Evolutionary conservation across 2,797 vertebrate species (phyloP).

Genomic region (Todus mexicanus): DNA sequence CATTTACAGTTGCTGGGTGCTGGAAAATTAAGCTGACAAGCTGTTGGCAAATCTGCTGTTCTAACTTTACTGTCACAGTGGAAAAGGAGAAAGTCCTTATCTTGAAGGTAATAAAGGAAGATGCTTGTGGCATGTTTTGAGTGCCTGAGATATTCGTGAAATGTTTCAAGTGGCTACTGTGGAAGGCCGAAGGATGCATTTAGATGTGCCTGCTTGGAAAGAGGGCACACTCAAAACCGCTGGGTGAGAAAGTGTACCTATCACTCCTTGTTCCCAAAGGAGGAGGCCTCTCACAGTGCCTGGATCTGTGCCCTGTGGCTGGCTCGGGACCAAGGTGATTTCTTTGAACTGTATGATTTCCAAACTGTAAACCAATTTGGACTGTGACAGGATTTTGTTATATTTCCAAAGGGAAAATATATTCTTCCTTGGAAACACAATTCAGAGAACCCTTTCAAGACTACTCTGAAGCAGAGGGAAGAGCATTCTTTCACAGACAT

Average conservation of each 20-base stretch:
- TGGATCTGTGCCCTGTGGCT: background rate
- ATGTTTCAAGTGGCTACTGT: background rate
- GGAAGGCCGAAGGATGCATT: background rate
- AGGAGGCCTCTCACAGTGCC: background rate
- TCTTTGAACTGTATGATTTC: background rate
- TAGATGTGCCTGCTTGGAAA: background rate
- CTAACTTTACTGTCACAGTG: background rate
- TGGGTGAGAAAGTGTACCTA: background rate
- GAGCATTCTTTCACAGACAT: background rate
- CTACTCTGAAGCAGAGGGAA: background rate
- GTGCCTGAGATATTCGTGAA: background rate
- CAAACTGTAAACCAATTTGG: background rate
- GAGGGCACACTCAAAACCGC: background rate
- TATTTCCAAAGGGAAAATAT: background rate
- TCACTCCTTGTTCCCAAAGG: background rate
- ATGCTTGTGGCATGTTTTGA: background rate
- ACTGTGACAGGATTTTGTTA: background rate
- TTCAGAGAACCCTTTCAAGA: background rate
- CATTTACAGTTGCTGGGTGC: background rate
- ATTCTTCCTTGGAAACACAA: background rate
- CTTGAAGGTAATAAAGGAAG: background rate
- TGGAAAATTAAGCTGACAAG: background rate
- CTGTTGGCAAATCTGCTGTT: background rate
- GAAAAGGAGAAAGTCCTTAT: background rate
- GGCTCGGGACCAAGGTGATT: background rate